Evolutionary conservation across 2,113 vertebrate genomes (phyloP), one percentile per base, ranked within the genome.

Genomic region (Pelodiscus sinensis): DNA sequence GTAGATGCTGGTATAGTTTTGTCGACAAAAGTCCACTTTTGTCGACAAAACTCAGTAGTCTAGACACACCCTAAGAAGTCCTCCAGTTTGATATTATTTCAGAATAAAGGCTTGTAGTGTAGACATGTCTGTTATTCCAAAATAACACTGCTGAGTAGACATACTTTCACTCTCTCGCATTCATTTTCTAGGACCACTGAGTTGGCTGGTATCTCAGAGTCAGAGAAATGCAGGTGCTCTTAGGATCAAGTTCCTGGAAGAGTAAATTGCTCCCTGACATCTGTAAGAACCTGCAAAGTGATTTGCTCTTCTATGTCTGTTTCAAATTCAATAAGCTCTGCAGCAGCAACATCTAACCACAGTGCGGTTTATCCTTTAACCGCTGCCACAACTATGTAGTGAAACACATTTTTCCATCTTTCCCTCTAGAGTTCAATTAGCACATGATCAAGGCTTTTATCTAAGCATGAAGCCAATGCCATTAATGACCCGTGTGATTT

Each of bases 261-360:
- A 92, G 79, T 35, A 2, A 94, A 91, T 97, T 95, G 87, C 89
- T 38, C 24, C 51, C 77, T 92, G 77, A 94, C 90, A 92, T 92
- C 77, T 93, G 83, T 56, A 60, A 50, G 56, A 44, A 82, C 56
- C n/a, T 57, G 57, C 79, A 90, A 83, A 95, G 35, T 93, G 89
- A 93, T 90, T 96, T 92, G 29, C 86, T 56, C 94, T 62, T 89
- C 75, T 29, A 56, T 93, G 87, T 52, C 91, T 96, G 68, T 92
- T 96, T 96, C 92, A 89, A 94, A 94, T 96, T 92, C 90, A 96
- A 81, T 96, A 95, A 92, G 89, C 73, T 81, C 68, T 94, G 92
- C 90, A 89, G 94, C 92, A 94, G 91, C 85, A 77, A 73, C 90
- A 83, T 91, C 79, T 95, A 86, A 92, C 92, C 89, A 94, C 94